phyloP scores from a whole-genome alignment of 2,888 invertebrate species.

The Leptopilina syphax region DNA sequence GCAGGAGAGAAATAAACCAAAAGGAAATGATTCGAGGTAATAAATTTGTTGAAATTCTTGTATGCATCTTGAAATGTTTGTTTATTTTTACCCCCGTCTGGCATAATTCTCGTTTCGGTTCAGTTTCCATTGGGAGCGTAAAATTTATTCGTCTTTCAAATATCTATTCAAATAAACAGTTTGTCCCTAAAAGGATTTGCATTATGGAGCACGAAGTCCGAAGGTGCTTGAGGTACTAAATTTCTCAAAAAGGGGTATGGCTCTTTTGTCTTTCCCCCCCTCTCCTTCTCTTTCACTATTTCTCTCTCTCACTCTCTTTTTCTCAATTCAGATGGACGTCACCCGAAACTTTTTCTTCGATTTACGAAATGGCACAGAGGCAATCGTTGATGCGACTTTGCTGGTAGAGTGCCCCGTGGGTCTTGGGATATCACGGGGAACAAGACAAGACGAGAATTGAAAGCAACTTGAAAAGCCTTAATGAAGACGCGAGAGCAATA shows the following conservation, averaged over 20 bases:
- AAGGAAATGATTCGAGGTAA: not conserved
- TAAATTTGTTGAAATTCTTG: constrained; percentile 7
- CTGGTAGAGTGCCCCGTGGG: constrained; percentile 23
- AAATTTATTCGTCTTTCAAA: constrained; percentile 40
- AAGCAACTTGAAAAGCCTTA: constrained; percentile 50
- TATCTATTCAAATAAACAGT: constrained; percentile 41
- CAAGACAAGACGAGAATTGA: constrained; percentile 27
- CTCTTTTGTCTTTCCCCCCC: constrained; percentile 15
- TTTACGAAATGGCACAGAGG: not conserved
- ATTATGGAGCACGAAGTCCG: constrained; percentile 39
- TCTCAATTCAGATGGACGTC: constrained; percentile 32
- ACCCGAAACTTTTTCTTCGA: constrained; percentile 10
- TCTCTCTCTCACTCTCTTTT: not conserved
- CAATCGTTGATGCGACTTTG: not conserved
- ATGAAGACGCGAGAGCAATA: constrained; percentile 62
- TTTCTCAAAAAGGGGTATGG: constrained; percentile 33
- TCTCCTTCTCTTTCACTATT: not conserved
- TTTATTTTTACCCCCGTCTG: constrained; percentile 20
- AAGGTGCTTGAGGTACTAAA: constrained; percentile 38
- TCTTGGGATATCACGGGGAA: not conserved
- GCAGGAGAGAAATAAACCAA: not conserved
- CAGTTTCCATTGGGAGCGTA: constrained; percentile 5
- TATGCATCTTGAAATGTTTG: not conserved
- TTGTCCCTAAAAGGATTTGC: constrained; percentile 38
- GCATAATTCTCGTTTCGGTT: constrained; percentile 29